Conservation (phyloP, 2,797 vertebrate species). For the Bovichtus variegatus region DNA sequence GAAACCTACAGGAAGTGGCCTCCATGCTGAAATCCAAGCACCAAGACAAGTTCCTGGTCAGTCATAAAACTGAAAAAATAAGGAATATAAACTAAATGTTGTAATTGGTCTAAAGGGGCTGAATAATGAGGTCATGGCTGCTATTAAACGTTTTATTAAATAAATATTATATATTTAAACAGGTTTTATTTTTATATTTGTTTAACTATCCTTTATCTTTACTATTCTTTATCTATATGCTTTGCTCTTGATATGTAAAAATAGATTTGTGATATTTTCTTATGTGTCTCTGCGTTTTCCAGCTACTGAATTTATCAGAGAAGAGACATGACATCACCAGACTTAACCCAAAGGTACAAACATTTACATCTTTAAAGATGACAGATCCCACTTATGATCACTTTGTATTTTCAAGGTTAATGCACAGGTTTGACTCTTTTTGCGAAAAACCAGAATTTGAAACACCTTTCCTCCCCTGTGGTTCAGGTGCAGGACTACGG, state of each 20-base stretch:
- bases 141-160: background rate
- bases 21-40: constrained; percentile 94
- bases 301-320: constrained; percentile 95
- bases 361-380: constrained; percentile 7
- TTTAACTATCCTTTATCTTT: background rate
- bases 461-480: constrained; percentile 9
- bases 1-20: constrained; percentile 91
- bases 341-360: constrained; percentile 91
- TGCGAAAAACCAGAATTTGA: background rate
- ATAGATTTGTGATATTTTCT: background rate
- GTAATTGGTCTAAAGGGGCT: background rate
- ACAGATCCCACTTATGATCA: background rate
- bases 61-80: constrained; percentile 40
- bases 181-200: background rate
- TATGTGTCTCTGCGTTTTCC: constrained; percentile 49
- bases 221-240: background rate
- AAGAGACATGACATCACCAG: constrained; percentile 92
- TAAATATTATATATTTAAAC: too few relatives aligned
- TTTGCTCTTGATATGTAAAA: background rate
- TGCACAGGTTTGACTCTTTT: background rate
- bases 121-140: background rate
- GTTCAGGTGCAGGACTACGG: constrained; percentile 92
- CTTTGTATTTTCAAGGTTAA: background rate
- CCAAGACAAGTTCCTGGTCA: constrained; percentile 92
- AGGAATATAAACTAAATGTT: background rate